phyloP scores from a whole-genome alignment of 2,797 vertebrate species.

The Sibirionetta formosa region DNA sequence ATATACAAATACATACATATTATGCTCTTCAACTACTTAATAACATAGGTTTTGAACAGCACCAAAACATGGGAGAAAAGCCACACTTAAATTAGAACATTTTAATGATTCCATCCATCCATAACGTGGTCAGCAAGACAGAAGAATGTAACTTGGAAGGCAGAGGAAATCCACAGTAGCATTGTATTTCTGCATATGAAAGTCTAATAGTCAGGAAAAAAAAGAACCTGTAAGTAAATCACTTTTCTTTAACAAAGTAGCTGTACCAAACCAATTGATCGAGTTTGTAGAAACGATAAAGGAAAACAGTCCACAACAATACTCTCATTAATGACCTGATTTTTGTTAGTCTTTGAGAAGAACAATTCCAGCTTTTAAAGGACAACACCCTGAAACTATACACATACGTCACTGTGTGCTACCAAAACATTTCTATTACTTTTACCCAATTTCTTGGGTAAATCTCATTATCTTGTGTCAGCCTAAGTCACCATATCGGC shows the following conservation, averaged over 20 bases:
- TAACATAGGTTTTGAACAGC: fast-evolving
- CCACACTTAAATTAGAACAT: neutral
- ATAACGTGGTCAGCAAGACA: neutral
- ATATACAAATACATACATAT: neutral
- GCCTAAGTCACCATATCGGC: neutral
- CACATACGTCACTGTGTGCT: neutral
- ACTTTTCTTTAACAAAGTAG: neutral
- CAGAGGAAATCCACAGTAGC: neutral
- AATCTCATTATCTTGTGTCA: neutral
- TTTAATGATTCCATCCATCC: neutral
- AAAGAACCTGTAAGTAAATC: neutral
- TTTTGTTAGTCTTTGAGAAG: neutral
- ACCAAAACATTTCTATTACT: neutral
- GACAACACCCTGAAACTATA: neutral
- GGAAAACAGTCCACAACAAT: neutral
- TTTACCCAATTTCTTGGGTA: neutral
- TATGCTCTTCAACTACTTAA: neutral
- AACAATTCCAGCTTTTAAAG: neutral
- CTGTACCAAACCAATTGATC: neutral
- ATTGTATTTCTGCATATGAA: neutral
- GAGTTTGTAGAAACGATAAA: fast-evolving
- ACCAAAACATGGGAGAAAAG: neutral
- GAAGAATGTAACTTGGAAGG: neutral
- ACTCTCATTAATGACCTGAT: neutral
- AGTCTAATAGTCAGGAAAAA: neutral